A percentile compares a stretch with the other conserved stretches of the same genome.
Conservation (phyloP, 2,888 invertebrate species). For the Micoletzkya japonica region DNA sequence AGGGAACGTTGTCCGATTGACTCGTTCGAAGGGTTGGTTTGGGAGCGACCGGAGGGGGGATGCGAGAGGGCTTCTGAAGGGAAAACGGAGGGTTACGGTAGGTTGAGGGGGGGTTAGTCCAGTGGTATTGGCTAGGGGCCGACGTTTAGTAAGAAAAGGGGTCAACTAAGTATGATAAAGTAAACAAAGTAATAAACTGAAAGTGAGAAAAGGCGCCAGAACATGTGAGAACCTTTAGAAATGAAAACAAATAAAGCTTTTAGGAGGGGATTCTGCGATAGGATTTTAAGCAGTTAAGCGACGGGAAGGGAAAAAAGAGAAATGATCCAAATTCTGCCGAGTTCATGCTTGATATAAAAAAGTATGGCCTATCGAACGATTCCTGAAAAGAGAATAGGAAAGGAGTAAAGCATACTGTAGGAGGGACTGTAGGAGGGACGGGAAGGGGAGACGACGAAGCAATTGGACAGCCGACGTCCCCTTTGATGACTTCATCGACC, state of each 20-base stretch:
- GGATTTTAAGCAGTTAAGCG: background rate
- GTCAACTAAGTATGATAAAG: too few relatives aligned
- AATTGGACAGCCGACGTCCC: slow-evolving; percentile 30
- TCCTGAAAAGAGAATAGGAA: background rate
- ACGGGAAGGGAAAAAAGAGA: background rate
- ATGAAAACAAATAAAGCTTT: background rate
- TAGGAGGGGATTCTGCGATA: background rate
- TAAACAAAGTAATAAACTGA: too few relatives aligned
- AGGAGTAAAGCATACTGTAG: slow-evolving; percentile 65
- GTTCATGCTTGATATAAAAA: background rate
- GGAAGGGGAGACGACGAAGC: slow-evolving; percentile 42
- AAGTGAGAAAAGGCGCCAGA: too few relatives aligned
- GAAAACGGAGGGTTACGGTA: background rate
- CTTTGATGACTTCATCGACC: slow-evolving; percentile 2
- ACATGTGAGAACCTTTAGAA: too few relatives aligned
- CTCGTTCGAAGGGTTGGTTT: slow-evolving; percentile 33
- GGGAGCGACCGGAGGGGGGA: slow-evolving; percentile 67
- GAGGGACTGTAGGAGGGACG: background rate
- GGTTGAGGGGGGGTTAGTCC: too few relatives aligned
- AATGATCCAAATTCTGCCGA: background rate
- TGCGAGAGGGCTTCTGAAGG: slow-evolving; percentile 34
- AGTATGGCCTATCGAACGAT: background rate
- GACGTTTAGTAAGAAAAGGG: too few relatives aligned
- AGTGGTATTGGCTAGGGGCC: too few relatives aligned
- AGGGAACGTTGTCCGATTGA: slow-evolving; percentile 9